These are phyloP conservation scores for Parus major DNA, from an alignment of 2,113 vertebrate genomes.

Conservation along the genomic window DNA sequence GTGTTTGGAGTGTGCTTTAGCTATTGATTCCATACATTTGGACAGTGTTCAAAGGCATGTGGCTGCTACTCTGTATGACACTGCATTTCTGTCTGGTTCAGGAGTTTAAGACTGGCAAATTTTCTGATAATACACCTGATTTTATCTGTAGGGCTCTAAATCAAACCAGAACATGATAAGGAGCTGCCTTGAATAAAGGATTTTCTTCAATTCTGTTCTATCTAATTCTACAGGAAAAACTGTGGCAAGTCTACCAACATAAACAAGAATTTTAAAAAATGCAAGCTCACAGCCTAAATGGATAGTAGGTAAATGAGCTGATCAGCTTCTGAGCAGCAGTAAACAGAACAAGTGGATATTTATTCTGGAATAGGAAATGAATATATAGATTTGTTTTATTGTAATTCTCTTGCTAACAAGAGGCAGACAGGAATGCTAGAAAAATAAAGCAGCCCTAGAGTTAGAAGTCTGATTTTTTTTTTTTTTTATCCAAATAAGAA, in stretches of 20 bases:
- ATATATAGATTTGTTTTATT: neutral
- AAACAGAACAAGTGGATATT: neutral
- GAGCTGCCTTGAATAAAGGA: neutral
- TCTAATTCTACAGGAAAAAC: neutral
- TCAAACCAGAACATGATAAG: neutral
- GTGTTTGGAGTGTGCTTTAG: neutral
- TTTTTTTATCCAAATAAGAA: neutral
- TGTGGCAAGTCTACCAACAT: neutral
- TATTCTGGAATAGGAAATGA: neutral
- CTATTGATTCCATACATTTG: neutral
- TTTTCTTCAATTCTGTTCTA: neutral
- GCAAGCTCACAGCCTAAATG: neutral
- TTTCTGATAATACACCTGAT: conserved; percentile 5
- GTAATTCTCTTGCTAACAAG: neutral
- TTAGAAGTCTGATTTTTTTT: neutral
- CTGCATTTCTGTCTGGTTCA: neutral
- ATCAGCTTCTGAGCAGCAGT: neutral
- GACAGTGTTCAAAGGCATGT: neutral
- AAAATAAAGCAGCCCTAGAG: neutral
- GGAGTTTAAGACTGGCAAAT: neutral
- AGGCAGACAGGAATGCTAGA: neutral
- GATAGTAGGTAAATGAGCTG: neutral
- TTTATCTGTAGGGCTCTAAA: neutral
- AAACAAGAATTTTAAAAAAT: neutral
- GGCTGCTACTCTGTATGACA: neutral